Conservation (phyloP, 2,888 invertebrate species). For the Trachelus stipa region DNA sequence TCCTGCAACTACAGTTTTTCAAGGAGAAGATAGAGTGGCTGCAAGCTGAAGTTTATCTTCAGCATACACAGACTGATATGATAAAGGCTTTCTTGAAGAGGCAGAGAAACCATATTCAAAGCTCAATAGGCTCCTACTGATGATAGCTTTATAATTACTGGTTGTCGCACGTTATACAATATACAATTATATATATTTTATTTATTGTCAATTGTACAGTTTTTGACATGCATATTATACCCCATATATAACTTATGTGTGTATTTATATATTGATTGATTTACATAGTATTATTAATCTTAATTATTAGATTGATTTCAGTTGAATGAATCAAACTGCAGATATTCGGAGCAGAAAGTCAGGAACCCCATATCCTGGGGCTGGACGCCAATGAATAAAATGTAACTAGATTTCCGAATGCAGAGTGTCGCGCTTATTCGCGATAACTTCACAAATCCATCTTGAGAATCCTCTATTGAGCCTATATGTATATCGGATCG, state of each 20-base stretch:
- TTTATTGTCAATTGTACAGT: neutral
- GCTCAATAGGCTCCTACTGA: neutral
- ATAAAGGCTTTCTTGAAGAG: neutral
- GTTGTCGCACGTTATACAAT: neutral
- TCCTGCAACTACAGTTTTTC: constrained; percentile 21
- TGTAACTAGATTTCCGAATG: neutral
- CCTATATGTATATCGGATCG: neutral
- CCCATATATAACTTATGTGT: neutral
- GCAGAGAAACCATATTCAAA: neutral
- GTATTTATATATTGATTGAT: neutral
- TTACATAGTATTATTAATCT: neutral
- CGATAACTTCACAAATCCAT: neutral
- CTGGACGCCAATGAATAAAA: neutral
- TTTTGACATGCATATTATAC: neutral
- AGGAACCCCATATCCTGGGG: neutral
- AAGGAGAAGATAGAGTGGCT: constrained; percentile 9
- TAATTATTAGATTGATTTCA: neutral
- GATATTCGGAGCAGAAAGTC: neutral
- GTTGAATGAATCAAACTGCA: neutral
- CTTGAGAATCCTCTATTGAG: neutral
- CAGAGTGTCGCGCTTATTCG: neutral
- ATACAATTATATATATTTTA: neutral
- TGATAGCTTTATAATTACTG: neutral
- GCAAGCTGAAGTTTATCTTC: neutral
- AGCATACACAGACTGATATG: neutral